A percentile compares a stretch with the other conserved stretches of the same genome.
Conservation (phyloP, 2,113 vertebrate species). For the Hystrix brachyura region DNA sequence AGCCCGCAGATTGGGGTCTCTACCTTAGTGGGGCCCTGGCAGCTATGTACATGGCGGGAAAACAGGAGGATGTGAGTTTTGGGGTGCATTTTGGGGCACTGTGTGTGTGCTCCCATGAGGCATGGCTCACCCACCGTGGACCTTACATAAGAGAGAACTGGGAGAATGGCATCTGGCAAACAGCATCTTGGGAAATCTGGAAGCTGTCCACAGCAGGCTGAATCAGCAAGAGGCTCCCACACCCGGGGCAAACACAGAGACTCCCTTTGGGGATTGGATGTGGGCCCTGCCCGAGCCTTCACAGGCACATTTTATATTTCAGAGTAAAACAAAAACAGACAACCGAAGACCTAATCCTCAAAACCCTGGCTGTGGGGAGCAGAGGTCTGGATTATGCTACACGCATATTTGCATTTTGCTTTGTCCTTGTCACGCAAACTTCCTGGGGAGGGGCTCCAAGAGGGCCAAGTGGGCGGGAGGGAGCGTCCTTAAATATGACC, state of each 20-base stretch:
- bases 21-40: background rate
- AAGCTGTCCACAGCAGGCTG: background rate
- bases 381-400: background rate
- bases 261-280: background rate
- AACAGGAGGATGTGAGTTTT: background rate
- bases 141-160: conserved; percentile 46
- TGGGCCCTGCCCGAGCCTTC: conserved; percentile 52
- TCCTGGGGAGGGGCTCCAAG: conserved; percentile 46
- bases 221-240: conserved; percentile 34
- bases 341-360: conserved; percentile 54
- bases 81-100: too few relatives aligned
- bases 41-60: background rate
- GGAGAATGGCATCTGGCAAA: background rate
- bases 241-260: conserved; percentile 56
- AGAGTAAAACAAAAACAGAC: conserved; percentile 67
- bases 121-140: accelerated
- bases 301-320: conserved; percentile 54
- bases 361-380: background rate
- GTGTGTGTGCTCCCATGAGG: background rate
- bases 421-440: conserved; percentile 56
- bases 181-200: conserved; percentile 17
- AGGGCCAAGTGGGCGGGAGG: background rate
- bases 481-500: conserved; percentile 53
- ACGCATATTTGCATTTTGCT: conserved; percentile 56
- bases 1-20: background rate